Base-by-base conservation (phyloP, 2,888 invertebrate species). In the Oxycera nigricornis region DNA sequence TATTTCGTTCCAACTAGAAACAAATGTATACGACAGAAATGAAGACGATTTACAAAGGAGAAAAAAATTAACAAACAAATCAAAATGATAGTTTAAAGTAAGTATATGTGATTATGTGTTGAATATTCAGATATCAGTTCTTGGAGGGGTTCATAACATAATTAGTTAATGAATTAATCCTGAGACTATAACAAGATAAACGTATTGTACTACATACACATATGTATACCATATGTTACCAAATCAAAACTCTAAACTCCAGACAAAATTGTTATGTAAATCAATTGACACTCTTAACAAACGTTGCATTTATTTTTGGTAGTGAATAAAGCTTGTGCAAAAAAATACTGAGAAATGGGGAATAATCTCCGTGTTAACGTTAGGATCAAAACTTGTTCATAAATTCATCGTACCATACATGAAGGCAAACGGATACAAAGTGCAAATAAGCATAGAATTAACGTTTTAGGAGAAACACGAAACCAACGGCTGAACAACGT, bases 181-280 rank as follows among this genome's bases (percentile, higher is more conserved):
- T 50, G 30, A 22, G 30, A 59, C n/a, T 59, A 20, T 14, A 46
- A 59, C 59, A 59, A 28, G n/a, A n/a, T 24, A 9, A 55, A 70
- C 30, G 52, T 31, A 70, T 20, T 52, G 24, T 62, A 30, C 26
- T 46, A 41, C 20, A 73, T 68, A 50, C 41, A 26, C 17, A 65
- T 22, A 70, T 57, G 24, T 68, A 70, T 73, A 65, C n/a, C n/a
- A n/a, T 6, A 57, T 75, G 50, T 73, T 74, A 74, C 76, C 78
- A 79, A 79, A 79, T 79, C 79, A 79, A 79, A 79, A 77, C 73
- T 79, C 79, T 79, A 79, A 79, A 76, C 79, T 79, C 79, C 79
- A 79, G 79, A 79, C 76, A 73, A 73, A 59, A 55, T 52, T 55
- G 3, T 46, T 67, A 24, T 22, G 2, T 39, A 67, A 41, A 52